These are phyloP conservation scores for Callocephalon fimbriatum DNA, from an alignment of 2,113 vertebrate species.

Conservation along the genomic window DNA sequence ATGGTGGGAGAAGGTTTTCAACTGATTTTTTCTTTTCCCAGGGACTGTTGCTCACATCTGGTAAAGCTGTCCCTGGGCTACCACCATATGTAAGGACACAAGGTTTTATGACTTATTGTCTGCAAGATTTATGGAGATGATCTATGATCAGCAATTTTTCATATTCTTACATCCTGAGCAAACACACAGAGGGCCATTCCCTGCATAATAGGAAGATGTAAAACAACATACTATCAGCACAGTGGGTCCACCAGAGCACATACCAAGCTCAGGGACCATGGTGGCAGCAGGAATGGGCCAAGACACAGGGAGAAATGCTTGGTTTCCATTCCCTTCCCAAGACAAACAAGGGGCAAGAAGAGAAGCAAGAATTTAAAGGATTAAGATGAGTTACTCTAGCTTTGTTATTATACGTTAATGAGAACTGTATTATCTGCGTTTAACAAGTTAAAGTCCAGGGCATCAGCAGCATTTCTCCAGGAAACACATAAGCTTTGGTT, in stretches of 20 bases:
- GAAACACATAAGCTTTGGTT: background rate
- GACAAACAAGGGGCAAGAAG: background rate
- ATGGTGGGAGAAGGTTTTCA: slow-evolving; percentile 32
- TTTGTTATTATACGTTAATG: slow-evolving; percentile 60
- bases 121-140: slow-evolving; percentile 91
- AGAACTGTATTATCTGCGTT: slow-evolving; percentile 28
- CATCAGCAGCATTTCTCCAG: slow-evolving; percentile 55
- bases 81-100: slow-evolving; percentile 83
- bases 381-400: slow-evolving; percentile 52
- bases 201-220: background rate
- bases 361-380: slow-evolving; percentile 54
- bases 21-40: background rate
- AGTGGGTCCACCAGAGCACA: background rate
- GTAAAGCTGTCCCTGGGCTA: slow-evolving; percentile 62
- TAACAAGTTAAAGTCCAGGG: slow-evolving; percentile 63
- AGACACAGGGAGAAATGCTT: background rate
- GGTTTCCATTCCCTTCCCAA: background rate
- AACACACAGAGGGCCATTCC: background rate
- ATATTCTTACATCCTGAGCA: slow-evolving; percentile 70
- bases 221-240: background rate
- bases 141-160: slow-evolving; percentile 88
- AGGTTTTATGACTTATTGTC: slow-evolving; percentile 84
- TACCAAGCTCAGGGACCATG: fast-evolving
- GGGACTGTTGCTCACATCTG: slow-evolving; percentile 71
- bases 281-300: background rate